Evolutionary conservation across 2,888 invertebrate genomes (phyloP).

Genomic region (Isoperla grammatica): DNA sequence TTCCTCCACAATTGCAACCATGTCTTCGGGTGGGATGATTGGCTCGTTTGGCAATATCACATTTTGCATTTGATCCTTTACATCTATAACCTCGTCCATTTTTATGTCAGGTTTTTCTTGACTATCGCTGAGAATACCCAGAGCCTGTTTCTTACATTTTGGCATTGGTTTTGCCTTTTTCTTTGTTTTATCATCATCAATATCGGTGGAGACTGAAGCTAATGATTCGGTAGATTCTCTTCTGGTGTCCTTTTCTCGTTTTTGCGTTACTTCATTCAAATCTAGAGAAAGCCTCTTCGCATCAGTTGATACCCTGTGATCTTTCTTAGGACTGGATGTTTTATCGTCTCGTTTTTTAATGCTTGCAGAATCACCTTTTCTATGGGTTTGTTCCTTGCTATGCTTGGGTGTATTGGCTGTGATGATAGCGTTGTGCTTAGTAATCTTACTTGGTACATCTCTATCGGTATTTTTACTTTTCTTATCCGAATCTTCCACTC

Average conservation of each 20-base stretch:
- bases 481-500: neutral
- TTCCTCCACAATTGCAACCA: conserved; percentile 9
- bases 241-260: neutral
- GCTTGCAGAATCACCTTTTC: neutral
- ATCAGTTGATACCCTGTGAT: neutral
- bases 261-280: neutral
- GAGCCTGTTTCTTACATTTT: conserved; percentile 40
- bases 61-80: conserved; percentile 31
- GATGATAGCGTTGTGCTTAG: neutral
- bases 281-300: neutral
- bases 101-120: conserved; percentile 31
- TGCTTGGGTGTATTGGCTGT: neutral
- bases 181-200: conserved; percentile 5
- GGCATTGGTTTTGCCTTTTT: conserved; percentile 49
- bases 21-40: too few species aligned
- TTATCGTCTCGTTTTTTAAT: neutral
- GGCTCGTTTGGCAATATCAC: too few species aligned
- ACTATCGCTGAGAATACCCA: conserved; percentile 32
- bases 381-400: neutral
- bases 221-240: neutral
- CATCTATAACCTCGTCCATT: conserved; percentile 31
- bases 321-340: neutral
- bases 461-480: neutral
- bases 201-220: neutral
- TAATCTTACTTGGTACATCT: neutral